Conservation (phyloP, 2,113 vertebrate species). For the Platysteira castanea region DNA sequence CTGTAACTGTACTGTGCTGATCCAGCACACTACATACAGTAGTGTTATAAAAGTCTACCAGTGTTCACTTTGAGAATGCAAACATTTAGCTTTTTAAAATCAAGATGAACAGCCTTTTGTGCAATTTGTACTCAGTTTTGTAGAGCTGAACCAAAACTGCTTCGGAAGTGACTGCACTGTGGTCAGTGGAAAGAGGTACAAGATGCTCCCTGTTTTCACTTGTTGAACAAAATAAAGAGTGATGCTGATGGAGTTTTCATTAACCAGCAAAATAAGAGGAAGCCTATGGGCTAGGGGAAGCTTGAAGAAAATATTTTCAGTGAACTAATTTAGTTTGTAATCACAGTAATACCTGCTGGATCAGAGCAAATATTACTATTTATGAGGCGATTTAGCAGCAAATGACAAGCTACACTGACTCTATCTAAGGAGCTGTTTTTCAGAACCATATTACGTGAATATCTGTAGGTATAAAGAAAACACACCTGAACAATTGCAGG, state of each 20-base stretch:
- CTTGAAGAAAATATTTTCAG: background rate
- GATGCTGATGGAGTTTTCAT: background rate
- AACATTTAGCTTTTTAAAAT: background rate
- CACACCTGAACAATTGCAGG: background rate
- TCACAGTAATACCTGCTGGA: background rate
- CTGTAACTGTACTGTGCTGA: background rate
- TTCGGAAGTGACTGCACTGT: background rate
- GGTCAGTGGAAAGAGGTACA: background rate
- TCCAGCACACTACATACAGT: background rate
- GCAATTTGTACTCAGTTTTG: background rate
- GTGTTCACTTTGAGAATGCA: fast-evolving
- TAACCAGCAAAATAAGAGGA: background rate
- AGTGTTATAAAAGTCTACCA: background rate
- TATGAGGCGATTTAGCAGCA: background rate
- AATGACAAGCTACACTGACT: background rate
- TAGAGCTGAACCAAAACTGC: background rate
- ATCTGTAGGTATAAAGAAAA: background rate
- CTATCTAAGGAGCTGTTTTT: background rate
- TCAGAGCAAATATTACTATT: background rate
- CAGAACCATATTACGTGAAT: background rate
- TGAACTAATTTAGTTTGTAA: background rate
- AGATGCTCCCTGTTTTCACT: background rate
- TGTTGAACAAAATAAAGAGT: background rate
- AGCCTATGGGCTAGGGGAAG: background rate
- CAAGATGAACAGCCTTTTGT: background rate